Conservation (phyloP, 2,888 invertebrate species). For the Hydriomena furcata region DNA sequence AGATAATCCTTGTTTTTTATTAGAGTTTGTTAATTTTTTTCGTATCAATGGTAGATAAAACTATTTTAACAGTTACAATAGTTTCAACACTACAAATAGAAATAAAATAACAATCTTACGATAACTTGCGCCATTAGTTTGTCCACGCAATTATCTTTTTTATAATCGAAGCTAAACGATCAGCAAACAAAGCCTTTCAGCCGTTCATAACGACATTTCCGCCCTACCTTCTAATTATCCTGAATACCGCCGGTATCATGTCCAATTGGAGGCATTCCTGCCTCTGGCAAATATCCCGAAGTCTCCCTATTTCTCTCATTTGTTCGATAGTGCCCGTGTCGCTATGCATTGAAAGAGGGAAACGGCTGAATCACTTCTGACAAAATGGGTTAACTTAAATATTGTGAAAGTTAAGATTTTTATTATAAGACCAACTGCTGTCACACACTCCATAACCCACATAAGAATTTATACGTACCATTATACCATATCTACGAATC, state of each 20-base stretch:
- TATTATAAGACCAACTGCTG: too few species aligned
- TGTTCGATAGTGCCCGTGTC: slow-evolving; percentile 25
- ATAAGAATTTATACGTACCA: too few species aligned
- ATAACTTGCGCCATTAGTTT: neutral
- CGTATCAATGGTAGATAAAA: too few species aligned
- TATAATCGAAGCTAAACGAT: slow-evolving; percentile 10
- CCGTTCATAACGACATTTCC: slow-evolving; percentile 22
- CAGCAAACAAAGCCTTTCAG: slow-evolving; percentile 22
- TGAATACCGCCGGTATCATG: slow-evolving; percentile 25
- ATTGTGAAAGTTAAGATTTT: too few species aligned
- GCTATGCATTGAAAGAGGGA: slow-evolving; percentile 1
- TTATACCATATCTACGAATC: too few species aligned
- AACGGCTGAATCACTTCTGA: slow-evolving; percentile 15
- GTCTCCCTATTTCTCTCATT: slow-evolving; percentile 28
- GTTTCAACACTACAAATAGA: too few species aligned
- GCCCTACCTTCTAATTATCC: slow-evolving; percentile 20
- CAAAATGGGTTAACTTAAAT: too few species aligned
- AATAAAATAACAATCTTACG: too few species aligned
- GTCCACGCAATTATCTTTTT: neutral
- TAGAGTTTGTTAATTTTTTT: too few species aligned
- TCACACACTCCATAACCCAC: too few species aligned
- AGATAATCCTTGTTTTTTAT: too few species aligned
- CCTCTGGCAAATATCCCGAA: slow-evolving; percentile 30
- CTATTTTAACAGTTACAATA: too few species aligned
- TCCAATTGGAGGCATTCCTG: slow-evolving; percentile 30